These are phyloP conservation scores for Entomyzon cyanotis DNA, from an alignment of 2,113 vertebrate genomes.

Conservation along the genomic window DNA sequence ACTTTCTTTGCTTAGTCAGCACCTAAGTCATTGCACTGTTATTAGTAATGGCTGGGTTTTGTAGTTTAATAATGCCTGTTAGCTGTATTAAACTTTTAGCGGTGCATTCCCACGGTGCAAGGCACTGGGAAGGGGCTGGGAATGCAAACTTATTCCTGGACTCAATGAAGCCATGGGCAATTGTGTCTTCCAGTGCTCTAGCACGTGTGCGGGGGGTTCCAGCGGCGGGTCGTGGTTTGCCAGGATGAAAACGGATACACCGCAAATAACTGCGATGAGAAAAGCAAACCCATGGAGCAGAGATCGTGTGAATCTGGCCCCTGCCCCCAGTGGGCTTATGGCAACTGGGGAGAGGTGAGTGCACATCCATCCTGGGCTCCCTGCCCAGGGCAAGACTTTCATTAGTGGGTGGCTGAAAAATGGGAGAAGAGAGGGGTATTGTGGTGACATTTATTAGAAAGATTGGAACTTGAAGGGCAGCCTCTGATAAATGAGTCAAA, in stretches of 20 bases:
- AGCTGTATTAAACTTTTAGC: neutral
- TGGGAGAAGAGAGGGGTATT: neutral
- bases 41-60: neutral
- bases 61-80: neutral
- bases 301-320: slow-evolving; percentile 92
- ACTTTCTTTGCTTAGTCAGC: slow-evolving; percentile 25
- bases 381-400: neutral
- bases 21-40: neutral
- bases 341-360: slow-evolving; percentile 87
- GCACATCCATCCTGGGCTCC: slow-evolving; percentile 16
- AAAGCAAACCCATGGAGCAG: slow-evolving; percentile 87
- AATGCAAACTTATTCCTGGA: neutral
- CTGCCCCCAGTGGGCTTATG: slow-evolving; percentile 94
- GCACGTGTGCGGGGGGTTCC: slow-evolving; percentile 96
- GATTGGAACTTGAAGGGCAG: neutral
- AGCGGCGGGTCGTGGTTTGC: slow-evolving; percentile 96
- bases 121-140: neutral
- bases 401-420: neutral
- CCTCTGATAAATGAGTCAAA: neutral
- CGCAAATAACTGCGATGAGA: slow-evolving; percentile 87
- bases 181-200: slow-evolving; percentile 88
- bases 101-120: neutral
- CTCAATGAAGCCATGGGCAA: neutral
- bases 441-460: neutral
- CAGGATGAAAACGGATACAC: slow-evolving; percentile 95